Evolutionary conservation across 2,797 vertebrate species (phyloP), one percentile per base, ranked within the genome.

Genomic region (Dicrostonyx torquatus): DNA sequence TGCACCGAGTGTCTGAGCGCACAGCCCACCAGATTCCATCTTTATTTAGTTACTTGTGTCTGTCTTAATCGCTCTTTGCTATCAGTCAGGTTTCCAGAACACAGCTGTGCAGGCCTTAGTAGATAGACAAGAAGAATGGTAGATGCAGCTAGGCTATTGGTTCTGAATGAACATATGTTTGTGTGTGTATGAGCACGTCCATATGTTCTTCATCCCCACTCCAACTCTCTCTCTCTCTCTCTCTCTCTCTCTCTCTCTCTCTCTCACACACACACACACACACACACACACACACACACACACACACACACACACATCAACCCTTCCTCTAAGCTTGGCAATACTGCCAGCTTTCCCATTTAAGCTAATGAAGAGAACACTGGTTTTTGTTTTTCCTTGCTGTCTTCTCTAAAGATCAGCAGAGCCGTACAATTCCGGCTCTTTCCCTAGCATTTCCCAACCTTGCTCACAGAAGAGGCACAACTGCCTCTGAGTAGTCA

Each of bases 371-470:
- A 80, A 29, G 20, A 40, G 18, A 62, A 83, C 43, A 43, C n/a
- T 87, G 85, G 48, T 17, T 89, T 90, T 87, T 88, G 48, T 17
- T 89, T 90, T 92, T 87, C 20, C 48, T 50, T 90, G 50, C 72
- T 77, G 90, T 72, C 48, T 5, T 78, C 34, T 22, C 62, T 62
- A 80, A 82, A 93, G 68, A 58, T 55, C 92, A 94, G 40, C 68
- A 86, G 68, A 86, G 26, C 31, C n/a, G 86, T 78, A 34, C 45
- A 24, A 22, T 60, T 89, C 13, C 87, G 37, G 50, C n/a, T 58
- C 45, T 50, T 60, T 73, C 91, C 80, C 37, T 82, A 53, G 43
- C 18, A 64, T 66, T 75, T 91, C 15, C 37, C 40, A 73, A n/a
- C 5, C 84, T 40, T 37, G 75, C 34, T 86, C 48, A 22, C 53